phyloP scores from a whole-genome alignment of 2,797 vertebrate species.

The Diplodus sargus region DNA sequence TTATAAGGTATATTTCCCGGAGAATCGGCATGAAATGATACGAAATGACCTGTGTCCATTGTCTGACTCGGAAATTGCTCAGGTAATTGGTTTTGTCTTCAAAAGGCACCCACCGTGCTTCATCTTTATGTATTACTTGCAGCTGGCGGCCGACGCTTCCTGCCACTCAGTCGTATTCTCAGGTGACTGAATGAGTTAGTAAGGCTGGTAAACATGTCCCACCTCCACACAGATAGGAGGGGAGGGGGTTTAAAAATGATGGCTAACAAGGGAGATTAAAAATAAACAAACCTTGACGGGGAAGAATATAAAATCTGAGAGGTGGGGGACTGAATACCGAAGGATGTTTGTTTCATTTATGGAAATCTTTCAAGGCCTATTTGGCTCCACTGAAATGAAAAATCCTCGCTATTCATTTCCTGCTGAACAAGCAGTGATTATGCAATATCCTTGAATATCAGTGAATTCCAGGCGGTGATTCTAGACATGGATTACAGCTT shows the following conservation, averaged over 20 bases:
- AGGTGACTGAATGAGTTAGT: constrained; percentile 67
- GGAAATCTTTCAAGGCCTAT: constrained; percentile 59
- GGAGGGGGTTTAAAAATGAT: constrained; percentile 50
- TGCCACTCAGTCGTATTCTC: constrained; percentile 51
- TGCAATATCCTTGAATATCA: constrained; percentile 56
- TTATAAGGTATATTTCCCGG: constrained; percentile 44
- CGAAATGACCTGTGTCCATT: constrained; percentile 62
- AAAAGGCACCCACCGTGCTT: constrained; percentile 36
- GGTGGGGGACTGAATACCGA: constrained; percentile 16
- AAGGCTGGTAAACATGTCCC: constrained; percentile 64
- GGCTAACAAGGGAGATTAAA: constrained; percentile 77
- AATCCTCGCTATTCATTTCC: constrained; percentile 53
- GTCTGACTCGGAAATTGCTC: constrained; percentile 58
- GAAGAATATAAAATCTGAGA: constrained; percentile 50
- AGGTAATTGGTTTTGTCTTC: constrained; percentile 71
- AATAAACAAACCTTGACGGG: constrained; percentile 74
- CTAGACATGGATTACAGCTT: constrained; percentile 36
- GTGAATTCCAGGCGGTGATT: constrained; percentile 38
- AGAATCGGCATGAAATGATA: constrained; percentile 57
- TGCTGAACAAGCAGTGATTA: constrained; percentile 60
- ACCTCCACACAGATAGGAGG: constrained; percentile 35
- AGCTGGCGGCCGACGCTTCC: constrained; percentile 43
- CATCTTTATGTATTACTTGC: constrained; percentile 68
- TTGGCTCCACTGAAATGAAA: constrained; percentile 51
- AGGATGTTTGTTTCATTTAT: constrained; percentile 71